phyloP scores from a whole-genome alignment of 2,113 vertebrate species.

The Aythya baeri region DNA sequence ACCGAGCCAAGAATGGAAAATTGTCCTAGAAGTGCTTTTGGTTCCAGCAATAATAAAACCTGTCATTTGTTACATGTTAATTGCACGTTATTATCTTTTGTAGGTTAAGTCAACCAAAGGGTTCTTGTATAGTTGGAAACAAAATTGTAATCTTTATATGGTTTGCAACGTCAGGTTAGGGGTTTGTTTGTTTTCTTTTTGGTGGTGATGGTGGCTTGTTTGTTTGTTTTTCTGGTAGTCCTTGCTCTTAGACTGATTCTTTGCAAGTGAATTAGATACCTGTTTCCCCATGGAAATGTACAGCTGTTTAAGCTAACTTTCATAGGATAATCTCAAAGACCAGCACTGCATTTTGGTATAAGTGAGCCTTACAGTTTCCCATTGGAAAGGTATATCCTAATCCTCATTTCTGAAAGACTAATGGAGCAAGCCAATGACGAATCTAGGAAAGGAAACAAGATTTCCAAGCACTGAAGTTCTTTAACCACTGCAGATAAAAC shows the following conservation, averaged over 20 bases:
- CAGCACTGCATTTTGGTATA: neutral
- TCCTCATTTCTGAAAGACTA: neutral
- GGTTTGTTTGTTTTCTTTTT: neutral
- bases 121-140: neutral
- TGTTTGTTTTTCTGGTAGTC: neutral
- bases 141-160: neutral
- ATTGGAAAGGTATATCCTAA: neutral
- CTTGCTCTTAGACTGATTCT: neutral
- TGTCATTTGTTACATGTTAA: conserved; percentile 45
- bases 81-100: conserved; percentile 48
- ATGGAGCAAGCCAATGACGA: neutral
- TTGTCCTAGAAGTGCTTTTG: conserved; percentile 33
- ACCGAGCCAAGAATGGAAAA: conserved; percentile 11
- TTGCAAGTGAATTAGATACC: neutral
- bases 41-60: conserved; percentile 50
- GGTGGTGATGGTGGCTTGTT: neutral
- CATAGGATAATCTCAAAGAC: neutral
- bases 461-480: neutral
- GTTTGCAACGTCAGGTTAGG: neutral
- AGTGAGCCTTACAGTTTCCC: neutral
- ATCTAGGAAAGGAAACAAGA: neutral
- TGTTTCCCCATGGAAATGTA: neutral
- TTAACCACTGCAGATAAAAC: neutral
- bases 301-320: neutral
- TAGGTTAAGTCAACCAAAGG: conserved; percentile 29